Evolutionary conservation across 1,140 invertebrate genomes (phyloP), one percentile per base, ranked within the genome.

Genomic region (Halyomorpha halys): DNA sequence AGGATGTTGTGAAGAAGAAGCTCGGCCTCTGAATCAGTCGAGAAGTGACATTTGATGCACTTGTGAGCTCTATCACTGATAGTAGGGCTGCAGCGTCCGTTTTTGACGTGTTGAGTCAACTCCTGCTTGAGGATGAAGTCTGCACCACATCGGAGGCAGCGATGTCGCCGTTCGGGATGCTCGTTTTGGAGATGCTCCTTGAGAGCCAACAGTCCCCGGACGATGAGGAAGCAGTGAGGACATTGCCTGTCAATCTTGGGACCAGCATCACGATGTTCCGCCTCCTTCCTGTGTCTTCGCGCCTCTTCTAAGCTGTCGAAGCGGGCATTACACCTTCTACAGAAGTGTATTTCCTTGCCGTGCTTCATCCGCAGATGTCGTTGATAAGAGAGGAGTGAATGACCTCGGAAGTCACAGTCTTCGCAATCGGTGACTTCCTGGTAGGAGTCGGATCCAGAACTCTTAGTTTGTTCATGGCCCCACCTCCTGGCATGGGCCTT

Each of bases 71-170:
- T 27, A 13, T 18, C 18, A 21, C 16, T 34, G 56, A n/a, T 47
- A 0, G 47, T 14, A 16, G 11, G 15, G 13, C 34, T 25, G 39
- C 51, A 59, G 14, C 15, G 4, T 15, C 27, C 27, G 1, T 19
- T 18, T 59, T 72, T 72, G 0, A 86, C 79, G 70, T 90, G 87
- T 16, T 79, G 79, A 0, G 83, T 82, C 9, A 89, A 76, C 69
- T 88, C 86, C 76, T 90, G 87, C 1, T 84, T 79, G 0, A 88
- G 73, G 1, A 81, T 79, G 69, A 90, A 90, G 15, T 77, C 73
- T 68, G 74, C 72, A 0, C 84, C 86, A 68, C 88, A 91, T 62
- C 53, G 59, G 15, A 56, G 44, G 49, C 68, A 69, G 21, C 68
- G 65, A 25, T 56, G 53, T 2, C 53, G 18, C 21, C 23, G 19